Evolutionary conservation across 2,113 vertebrate species (phyloP).

Genomic region (Mormyrus lacerda): DNA sequence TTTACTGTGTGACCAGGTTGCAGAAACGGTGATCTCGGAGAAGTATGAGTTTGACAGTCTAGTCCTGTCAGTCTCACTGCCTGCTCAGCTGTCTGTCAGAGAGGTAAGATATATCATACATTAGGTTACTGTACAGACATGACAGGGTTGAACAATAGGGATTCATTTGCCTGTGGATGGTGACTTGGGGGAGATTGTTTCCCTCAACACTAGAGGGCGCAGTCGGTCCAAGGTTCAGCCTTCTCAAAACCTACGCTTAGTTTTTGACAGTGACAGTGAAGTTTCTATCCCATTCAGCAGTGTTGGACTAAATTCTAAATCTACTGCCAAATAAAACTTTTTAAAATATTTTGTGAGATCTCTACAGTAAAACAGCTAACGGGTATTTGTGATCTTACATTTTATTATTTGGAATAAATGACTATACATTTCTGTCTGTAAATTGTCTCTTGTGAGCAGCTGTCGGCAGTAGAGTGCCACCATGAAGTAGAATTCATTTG

Average conservation of each 20-base stretch:
- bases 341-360: not conserved
- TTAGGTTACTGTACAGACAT: not conserved
- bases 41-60: conserved; percentile 78
- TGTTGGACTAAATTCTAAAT: not conserved
- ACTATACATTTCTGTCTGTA: not conserved
- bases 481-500: not conserved
- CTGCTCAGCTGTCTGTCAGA: conserved; percentile 86
- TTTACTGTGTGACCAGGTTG: conserved; percentile 60
- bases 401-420: not conserved
- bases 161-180: not conserved
- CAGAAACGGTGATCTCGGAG: conserved; percentile 66
- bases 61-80: conserved; percentile 84
- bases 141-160: not conserved
- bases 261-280: not conserved
- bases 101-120: conserved; percentile 63
- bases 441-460: not conserved
- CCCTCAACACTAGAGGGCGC: not conserved
- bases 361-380: not conserved
- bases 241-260: not conserved
- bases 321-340: not conserved
- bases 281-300: not conserved
- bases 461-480: not conserved
- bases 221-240: not conserved
- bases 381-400: not conserved
- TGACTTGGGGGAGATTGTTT: not conserved